Evolutionary conservation across 1,140 invertebrate genomes (phyloP).

Genomic region (Tetramorium alpestre): DNA sequence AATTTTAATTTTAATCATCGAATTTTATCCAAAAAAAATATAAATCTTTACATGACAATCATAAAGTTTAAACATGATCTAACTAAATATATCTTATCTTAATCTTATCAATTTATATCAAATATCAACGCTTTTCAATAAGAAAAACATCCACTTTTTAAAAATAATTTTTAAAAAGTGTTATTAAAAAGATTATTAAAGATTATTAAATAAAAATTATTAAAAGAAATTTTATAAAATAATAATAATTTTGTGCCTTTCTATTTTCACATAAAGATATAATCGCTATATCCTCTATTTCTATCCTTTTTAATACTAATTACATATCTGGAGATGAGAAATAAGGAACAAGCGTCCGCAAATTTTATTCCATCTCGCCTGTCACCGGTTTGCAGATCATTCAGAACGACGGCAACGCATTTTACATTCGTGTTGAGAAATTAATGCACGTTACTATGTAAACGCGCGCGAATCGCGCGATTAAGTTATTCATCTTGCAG

Average conservation of each 20-base stretch:
- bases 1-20: neutral
- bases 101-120: neutral
- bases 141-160: neutral
- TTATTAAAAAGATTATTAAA: neutral
- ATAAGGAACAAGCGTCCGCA: neutral
- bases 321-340: neutral
- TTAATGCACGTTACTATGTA: constrained; percentile 26
- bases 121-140: neutral
- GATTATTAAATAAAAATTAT: too few relatives aligned
- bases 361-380: constrained; percentile 18
- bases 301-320: neutral
- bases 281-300: neutral
- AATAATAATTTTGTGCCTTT: neutral
- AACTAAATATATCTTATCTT: neutral
- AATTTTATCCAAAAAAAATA: neutral
- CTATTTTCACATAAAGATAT: neutral
- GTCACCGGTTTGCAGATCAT: constrained; percentile 31
- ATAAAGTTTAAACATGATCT: neutral
- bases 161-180: neutral
- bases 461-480: constrained; percentile 15
- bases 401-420: constrained; percentile 2
- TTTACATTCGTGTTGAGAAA: constrained; percentile 7
- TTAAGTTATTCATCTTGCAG: constrained; percentile 34
- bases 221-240: neutral
- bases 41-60: neutral